Evolutionary conservation across 2,797 vertebrate genomes (phyloP), one percentile per base, ranked within the genome.

Genomic region (Myioborus miniatus): DNA sequence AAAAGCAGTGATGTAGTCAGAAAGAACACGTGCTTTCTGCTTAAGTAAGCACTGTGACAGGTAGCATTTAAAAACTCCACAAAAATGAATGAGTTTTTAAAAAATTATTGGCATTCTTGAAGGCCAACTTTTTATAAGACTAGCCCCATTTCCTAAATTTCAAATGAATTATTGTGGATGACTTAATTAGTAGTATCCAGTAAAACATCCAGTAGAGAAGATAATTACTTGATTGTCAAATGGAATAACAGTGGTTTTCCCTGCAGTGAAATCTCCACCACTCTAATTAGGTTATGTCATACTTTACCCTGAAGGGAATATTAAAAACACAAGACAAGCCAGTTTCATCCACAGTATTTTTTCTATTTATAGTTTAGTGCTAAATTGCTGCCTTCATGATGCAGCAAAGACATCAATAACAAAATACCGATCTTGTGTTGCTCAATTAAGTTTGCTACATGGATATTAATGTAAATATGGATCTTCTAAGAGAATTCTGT

Each of bases 191-290:
- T 89, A 95, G 79, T 58, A 95, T 89, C 84, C 72, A 97, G 83
- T 94, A 96, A 97, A 97, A 93, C 56, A 96, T 96, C 91, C 88
- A 95, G 83, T 93, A 91, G 91, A 96, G 92, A 98, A 97, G 83
- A 93, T 97, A 98, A 98, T 98, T 97, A 97, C 95, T 98, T 97
- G 87, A 97, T 97, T 98, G 92, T 98, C 95, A 97, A 97, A 97
- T 97, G 83, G 96, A 97, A 97, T 96, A 98, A 97, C 96, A 97
- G 96, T 43, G 72, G 90, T 96, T 98, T 97, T 90, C 83, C 94
- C 96, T 96, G 94, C 83, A 95, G 90, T 97, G 96, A 97, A 97
- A 97, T 80, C 81, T 96, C 95, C 89, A 93, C 88, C 81, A 93
- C 85, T 97, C 84, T 98, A 98, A 97, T 98, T 97, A 97, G 95